Percentiles rank a stretch among this genome's conserved stretches.
Conservation (phyloP, 23 tunicate species). For the Clavelina lepadiformis region DNA sequence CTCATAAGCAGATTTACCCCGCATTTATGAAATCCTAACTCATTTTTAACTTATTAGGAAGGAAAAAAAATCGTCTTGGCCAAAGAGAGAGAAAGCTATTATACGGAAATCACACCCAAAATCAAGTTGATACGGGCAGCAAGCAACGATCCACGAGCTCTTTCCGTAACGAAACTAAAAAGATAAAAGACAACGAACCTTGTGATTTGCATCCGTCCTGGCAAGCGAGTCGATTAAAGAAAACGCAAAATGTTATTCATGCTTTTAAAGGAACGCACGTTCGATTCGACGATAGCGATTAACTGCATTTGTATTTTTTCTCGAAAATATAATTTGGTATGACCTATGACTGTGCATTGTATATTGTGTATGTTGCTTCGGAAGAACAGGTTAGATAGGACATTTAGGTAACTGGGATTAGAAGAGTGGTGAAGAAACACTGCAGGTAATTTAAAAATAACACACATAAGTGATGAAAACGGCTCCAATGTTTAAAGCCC, state of each 20-base stretch:
- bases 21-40: not conserved
- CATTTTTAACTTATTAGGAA: not conserved
- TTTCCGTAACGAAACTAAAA: not conserved
- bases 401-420: too few species aligned
- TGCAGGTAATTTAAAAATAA: too few species aligned
- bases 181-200: not conserved
- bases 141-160: not conserved
- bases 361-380: not conserved
- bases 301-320: conserved; percentile 3
- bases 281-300: conserved; percentile 77
- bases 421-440: too few species aligned
- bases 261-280: conserved; percentile 48
- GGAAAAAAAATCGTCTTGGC: conserved; percentile 27
- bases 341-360: not conserved
- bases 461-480: too few species aligned
- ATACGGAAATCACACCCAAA: not conserved
- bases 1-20: too few species aligned
- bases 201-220: conserved; percentile 70
- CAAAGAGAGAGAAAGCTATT: conserved; percentile 30
- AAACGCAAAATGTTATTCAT: conserved; percentile 39
- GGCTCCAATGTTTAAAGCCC: too few species aligned
- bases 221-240: conserved; percentile 64
- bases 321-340: too few species aligned
- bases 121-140: not conserved
- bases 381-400: too few species aligned